Evolutionary conservation across 2,113 vertebrate genomes (phyloP), one percentile per base, ranked within the genome.

Genomic region (Petrocephalus zakoni): DNA sequence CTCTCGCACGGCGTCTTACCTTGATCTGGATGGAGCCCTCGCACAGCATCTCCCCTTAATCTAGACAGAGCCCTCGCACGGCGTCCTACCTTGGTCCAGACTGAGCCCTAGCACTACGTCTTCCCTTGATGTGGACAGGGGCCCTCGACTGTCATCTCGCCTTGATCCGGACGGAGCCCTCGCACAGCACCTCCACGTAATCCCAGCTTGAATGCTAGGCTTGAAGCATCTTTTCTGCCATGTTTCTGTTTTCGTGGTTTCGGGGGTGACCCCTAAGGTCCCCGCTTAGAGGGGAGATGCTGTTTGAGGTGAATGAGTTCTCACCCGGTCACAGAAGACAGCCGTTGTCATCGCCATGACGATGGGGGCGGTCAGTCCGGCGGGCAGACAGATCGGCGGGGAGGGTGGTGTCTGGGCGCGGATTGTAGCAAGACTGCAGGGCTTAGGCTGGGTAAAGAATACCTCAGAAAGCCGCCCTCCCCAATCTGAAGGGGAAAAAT

Each of bases 381-480:
- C 58, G n/a, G 37, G 25, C 52, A 49, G 68, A 72, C 68, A 46
- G 78, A 82, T 22, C 34, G 61, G 55, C 68, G 25, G 56, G 84
- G 82, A 29, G 29, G 55, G 53, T 42, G 42, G 83, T 7, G 58
- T 34, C 58, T 64, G 64, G 72, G 34, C 37, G 29, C n/a, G 34
- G 86, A 29, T 75, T 89, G 46, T 47, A 53, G 22, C 13, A 10
- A 22, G 85, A 75, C 85, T 58, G 64, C 72, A 58, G 51, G 85
- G 85, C 86, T 87, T 55, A 78, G 75, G 82, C 52, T 22, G 56
- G 82, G 94, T 94, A 96, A 96, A 96, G 96, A 95, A 96, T 93
- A 95, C 94, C 95, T 93, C 95, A 94, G 95, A 93, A 93, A 94
- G 93, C 93, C 55, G 91, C 61, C 90, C 37, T 93, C 93, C 92